Evolutionary conservation across 2,113 vertebrate species (phyloP), one percentile per base, ranked within the genome.

Genomic region (Nansenia antarctica): DNA sequence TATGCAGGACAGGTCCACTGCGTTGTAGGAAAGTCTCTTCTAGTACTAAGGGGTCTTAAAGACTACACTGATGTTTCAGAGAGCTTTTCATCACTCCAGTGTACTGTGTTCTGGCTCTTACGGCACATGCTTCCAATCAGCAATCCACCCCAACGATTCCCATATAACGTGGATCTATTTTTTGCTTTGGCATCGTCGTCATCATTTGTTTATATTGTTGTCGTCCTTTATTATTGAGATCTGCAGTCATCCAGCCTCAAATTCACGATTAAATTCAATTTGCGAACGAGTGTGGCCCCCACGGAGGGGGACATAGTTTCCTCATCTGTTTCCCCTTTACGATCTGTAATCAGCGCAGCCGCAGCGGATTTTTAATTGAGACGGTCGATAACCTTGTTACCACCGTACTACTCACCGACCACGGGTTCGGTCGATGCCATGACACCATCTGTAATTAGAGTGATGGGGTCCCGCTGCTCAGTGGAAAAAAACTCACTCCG

Each of bases 321-420:
- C 65, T 85, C 82, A 87, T 88, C 85, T 87, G 86, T 87, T 87
- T 87, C 64, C 80, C 80, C 73, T 90, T 88, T 83, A 68, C 61
- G 72, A 66, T 45, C 77, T 79, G 79, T 84, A 86, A 88, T 88
- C 82, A 87, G 74, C 65, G 72, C 55, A 83, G 78, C 78, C 78
- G 82, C 74, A 77, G 81, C 75, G 32, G 79, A 85, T 83, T 73
- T 83, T 73, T 86, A 86, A 89, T 87, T 84, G 84, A 86, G 85
- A 89, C 62, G 74, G 83, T 84, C 76, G 85, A 88, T 90, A 90
- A 88, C 84, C 80, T 77, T 83, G 76, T 64, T 73, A 54, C 61
- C 22, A 12, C 54, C 15, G 15, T 26, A 34, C 30, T 27, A 18
- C 80, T 77, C 67, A 71, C 72, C 80, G 72, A 81, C 82, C 82